These are phyloP conservation scores for Drosophila infuscata DNA, from an alignment of 2,888 invertebrate genomes.

Conservation along the genomic window DNA sequence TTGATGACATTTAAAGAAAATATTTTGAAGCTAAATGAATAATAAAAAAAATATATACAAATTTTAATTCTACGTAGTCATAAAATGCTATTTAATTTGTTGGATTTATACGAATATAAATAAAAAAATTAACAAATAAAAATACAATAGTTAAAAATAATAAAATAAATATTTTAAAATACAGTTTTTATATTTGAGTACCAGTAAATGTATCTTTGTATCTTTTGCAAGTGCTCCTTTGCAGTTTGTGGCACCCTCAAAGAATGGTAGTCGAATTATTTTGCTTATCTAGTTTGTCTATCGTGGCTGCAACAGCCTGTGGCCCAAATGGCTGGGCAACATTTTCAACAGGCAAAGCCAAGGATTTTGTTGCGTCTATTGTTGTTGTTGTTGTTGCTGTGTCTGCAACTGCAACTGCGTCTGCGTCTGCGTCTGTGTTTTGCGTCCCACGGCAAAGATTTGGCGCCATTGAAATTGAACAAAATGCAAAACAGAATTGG, in stretches of 20 bases:
- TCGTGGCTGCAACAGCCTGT: conserved; percentile 51
- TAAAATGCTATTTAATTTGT: background rate
- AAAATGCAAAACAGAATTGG: conserved; percentile 72
- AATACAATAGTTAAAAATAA: background rate
- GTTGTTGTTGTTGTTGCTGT: background rate
- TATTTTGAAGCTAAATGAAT: background rate
- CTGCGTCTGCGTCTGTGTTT: conserved; percentile 34
- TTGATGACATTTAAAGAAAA: background rate
- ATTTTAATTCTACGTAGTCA: background rate
- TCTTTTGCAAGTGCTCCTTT: conserved; percentile 8
- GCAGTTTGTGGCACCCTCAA: conserved; percentile 15
- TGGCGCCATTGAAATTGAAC: conserved; percentile 75
- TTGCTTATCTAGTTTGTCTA: conserved; percentile 61
- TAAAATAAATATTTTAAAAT: background rate
- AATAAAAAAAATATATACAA: too few species aligned
- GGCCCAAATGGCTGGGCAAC: conserved; percentile 63
- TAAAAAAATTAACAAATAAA: background rate
- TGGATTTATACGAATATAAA: background rate
- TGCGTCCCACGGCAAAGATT: conserved; percentile 71
- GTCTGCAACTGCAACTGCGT: conserved; percentile 7
- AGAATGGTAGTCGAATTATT: conserved; percentile 50
- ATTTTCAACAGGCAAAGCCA: conserved; percentile 59
- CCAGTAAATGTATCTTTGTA: background rate
- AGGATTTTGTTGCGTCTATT: conserved; percentile 57
- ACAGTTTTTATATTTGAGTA: background rate